Evolutionary conservation across 2,797 vertebrate genomes (phyloP), one percentile per base, ranked within the genome.

Genomic region (Myotis pilosus): DNA sequence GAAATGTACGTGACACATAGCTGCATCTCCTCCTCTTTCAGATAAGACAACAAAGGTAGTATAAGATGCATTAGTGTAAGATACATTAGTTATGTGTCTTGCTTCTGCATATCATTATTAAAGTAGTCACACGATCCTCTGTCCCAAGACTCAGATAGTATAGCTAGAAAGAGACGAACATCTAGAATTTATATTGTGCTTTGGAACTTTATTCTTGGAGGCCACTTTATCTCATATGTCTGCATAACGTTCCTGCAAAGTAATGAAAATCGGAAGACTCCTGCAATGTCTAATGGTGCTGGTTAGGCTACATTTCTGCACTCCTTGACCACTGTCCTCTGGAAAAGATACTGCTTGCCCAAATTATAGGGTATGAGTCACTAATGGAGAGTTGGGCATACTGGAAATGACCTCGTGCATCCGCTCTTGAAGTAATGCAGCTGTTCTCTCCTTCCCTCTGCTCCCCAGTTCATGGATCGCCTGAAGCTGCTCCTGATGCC

Each of bases 401-500:
- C 33, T 71, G 44, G 30, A 36, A 20, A 22, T 33, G 85, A 8
- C 51, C 36, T 6, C 28, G 28, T 75, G 20, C 9, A 4, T 6
- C 11, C 16, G 33, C 15, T 64, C 55, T 51, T 33, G 30, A 66
- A 72, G 13, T 94, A 71, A 95, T 30, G 4, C 3, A 2, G 1
- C 49, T 38, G 19, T 23, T 2, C 5, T 57, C 38, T 33, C 19
- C 51, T 22, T 57, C 1, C 0, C 76, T 76, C 85, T 6, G 68
- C 66, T 89, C 36, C 22, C 3, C 91, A 99, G 99, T 99, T 99
- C 96, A 99, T 99, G 99, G 99, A 99, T 94, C 99, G 99, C 15
- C 98, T 99, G 76, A 99, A 99, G 98, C 98, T 99, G 98, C 99
- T 99, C 12, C 97, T 99, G 97, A 99, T 99, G 99, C 99, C 99